These are phyloP conservation scores for Paramuricea clavata DNA, from an alignment of 92 coral and sea anemone genomes.

Conservation along the genomic window DNA sequence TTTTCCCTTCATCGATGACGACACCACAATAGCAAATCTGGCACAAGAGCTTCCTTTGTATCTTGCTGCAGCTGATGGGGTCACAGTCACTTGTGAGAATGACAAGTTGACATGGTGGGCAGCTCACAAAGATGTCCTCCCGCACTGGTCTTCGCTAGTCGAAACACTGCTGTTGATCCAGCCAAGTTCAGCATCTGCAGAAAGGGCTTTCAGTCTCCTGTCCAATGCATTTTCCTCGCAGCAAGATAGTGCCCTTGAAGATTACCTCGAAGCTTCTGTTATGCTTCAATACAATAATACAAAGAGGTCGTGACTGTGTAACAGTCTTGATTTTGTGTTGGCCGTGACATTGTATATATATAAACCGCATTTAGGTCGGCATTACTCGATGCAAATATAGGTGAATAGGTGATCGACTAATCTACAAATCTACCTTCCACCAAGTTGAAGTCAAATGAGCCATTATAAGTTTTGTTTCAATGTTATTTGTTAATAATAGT, in stretches of 20 bases:
- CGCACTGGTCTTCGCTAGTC: no score
- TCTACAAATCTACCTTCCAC: constrained; percentile 53
- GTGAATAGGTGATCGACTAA: constrained; percentile 44
- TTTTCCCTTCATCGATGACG: no score
- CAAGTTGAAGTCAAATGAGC: constrained; percentile 50
- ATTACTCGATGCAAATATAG: constrained; percentile 50
- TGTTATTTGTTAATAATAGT: constrained; percentile 49
- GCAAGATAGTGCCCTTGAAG: constrained; percentile 33
- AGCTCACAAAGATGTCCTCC: no score
- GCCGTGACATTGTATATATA: constrained; percentile 45
- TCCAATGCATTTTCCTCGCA: constrained; percentile 36
- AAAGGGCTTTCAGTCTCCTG: no score
- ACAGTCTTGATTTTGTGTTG: constrained; percentile 48
- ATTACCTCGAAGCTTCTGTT: constrained; percentile 53
- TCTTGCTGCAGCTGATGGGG: no score
- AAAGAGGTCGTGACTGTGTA: constrained; percentile 48
- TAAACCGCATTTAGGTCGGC: constrained; percentile 58
- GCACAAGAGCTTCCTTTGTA: no score
- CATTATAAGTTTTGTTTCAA: constrained; percentile 45
- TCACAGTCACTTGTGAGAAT: no score
- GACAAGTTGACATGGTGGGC: no score
- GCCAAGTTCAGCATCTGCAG: constrained; percentile 57
- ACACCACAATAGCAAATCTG: no score
- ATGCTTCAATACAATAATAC: constrained; percentile 53
- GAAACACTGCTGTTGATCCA: constrained; percentile 60